A percentile compares a stretch with the other conserved stretches of the same genome.
Evolutionary conservation across 2,797 vertebrate genomes (phyloP).

Genomic region (Enteromius thamalakanensis): DNA sequence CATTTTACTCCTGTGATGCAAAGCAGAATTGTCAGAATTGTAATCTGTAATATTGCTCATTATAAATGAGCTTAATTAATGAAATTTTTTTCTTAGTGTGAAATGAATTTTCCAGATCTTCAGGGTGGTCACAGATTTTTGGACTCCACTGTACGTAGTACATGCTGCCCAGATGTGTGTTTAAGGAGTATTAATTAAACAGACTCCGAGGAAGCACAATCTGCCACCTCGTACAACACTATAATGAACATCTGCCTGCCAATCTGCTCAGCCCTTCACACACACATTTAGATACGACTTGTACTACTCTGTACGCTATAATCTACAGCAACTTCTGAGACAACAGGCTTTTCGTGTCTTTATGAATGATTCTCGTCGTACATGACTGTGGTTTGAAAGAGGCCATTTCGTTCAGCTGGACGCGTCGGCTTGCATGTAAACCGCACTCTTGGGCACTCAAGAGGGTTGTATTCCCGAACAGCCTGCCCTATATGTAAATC

Average conservation of each 20-base stretch:
- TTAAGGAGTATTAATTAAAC: constrained; percentile 36
- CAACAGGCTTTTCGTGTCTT: background rate
- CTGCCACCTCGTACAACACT: constrained; percentile 27
- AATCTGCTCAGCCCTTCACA: background rate
- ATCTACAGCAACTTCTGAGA: background rate
- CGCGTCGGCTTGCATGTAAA: background rate
- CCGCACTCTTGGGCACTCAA: constrained; percentile 2
- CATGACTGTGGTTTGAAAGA: constrained; percentile 28
- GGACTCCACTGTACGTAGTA: background rate
- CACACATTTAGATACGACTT: background rate
- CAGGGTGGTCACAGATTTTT: background rate
- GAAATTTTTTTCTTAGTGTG: background rate
- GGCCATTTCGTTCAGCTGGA: constrained; percentile 10
- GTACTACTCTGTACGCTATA: background rate
- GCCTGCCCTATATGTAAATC: constrained; percentile 42
- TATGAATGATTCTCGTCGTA: background rate
- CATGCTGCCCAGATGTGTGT: background rate
- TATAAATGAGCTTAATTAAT: background rate
- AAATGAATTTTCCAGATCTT: background rate
- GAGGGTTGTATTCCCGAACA: constrained; percentile 15
- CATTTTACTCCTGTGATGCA: background rate
- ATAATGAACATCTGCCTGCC: constrained; percentile 49
- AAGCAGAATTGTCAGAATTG: background rate
- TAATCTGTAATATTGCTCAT: background rate
- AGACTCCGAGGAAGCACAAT: constrained; percentile 16